Base-by-base conservation (phyloP, 2,888 invertebrate genomes). In the Nebria salina region DNA sequence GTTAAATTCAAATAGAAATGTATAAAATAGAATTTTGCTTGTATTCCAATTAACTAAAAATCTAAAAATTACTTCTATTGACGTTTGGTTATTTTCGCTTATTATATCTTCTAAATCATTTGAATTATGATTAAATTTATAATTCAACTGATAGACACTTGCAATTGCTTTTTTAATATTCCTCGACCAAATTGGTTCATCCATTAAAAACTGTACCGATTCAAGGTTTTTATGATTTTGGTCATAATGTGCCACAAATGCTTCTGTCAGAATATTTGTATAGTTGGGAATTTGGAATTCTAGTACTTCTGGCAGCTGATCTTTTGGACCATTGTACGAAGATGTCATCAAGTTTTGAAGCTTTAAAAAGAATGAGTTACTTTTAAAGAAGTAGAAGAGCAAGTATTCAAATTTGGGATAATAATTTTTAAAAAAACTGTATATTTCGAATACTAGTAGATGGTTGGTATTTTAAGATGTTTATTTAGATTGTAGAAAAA, bases 81-180 rank as follows among this genome's bases (percentile, higher is more conserved):
- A 13, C 8, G 54, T 13, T 54, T 54, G 11, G 8, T 8, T 54
- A 7, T 3, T 13, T 54, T 54, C 54, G 34, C 1, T 34, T 54
- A 54, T 54, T 8, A 11, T 54, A 54, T 54, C 13, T 11, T 54
- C 54, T 54, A 54, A 11, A 54, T 54, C 54, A 54, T 54, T 54
- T 13, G 54, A 54, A 54, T 11, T 7, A 2, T 1, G 8, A 54
- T 54, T 54, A 11, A 54, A 11, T 54, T 54, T 0, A 13, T 54
- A 54, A 26, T 70, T 70, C 2, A 70, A 11, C 13, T 70, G 15
- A 70, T 70, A 76, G 43, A 92, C 92, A n/a, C 93, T 90, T 0
- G 93, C 92, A 68, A 94, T 89, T 0, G 93, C 93, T 75, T 93
- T 88, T 85, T 94, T 94, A 78, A 94, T 90, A 85, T 94, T 94